These are phyloP conservation scores for Apoda limacodes DNA, from an alignment of 2,888 invertebrate genomes.

Conservation along the genomic window DNA sequence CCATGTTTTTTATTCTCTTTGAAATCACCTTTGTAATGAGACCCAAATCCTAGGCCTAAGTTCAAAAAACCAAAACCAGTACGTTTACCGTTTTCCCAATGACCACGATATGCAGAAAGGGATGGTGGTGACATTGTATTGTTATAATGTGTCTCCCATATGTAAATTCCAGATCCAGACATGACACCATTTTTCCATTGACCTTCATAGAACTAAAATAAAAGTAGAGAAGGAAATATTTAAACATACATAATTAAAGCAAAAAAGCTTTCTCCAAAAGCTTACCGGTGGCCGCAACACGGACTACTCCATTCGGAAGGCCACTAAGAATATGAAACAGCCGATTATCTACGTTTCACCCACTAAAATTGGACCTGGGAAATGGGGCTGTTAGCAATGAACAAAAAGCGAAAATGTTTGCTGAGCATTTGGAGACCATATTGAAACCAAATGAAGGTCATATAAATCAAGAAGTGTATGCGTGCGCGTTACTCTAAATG, in stretches of 20 bases:
- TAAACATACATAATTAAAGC: neutral
- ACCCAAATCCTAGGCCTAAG: conserved; percentile 65
- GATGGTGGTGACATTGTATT: conserved; percentile 63
- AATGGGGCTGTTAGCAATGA: too few relatives aligned
- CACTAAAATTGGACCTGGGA: too few relatives aligned
- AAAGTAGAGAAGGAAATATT: neutral
- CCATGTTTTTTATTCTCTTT: conserved; percentile 69
- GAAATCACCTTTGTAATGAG: conserved; percentile 68
- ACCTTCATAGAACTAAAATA: conserved; percentile 67
- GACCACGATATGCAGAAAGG: conserved; percentile 62
- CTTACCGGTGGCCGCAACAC: too few relatives aligned
- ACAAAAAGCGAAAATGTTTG: too few relatives aligned
- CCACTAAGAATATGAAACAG: too few relatives aligned
- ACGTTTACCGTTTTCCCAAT: conserved; percentile 66
- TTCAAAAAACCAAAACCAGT: conserved; percentile 58
- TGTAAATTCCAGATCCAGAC: conserved; percentile 70
- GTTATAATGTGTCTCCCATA: conserved; percentile 67
- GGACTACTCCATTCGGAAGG: too few relatives aligned
- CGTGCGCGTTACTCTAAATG: too few relatives aligned
- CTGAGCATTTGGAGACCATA: too few relatives aligned
- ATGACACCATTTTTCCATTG: conserved; percentile 69
- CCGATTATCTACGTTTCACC: too few relatives aligned
- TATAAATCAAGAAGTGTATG: too few relatives aligned
- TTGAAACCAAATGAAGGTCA: too few relatives aligned
- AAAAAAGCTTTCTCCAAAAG: neutral